Evolutionary conservation across 2,888 invertebrate genomes (phyloP), one percentile per base, ranked within the genome.

Genomic region (Carterocephalus palaemon): DNA sequence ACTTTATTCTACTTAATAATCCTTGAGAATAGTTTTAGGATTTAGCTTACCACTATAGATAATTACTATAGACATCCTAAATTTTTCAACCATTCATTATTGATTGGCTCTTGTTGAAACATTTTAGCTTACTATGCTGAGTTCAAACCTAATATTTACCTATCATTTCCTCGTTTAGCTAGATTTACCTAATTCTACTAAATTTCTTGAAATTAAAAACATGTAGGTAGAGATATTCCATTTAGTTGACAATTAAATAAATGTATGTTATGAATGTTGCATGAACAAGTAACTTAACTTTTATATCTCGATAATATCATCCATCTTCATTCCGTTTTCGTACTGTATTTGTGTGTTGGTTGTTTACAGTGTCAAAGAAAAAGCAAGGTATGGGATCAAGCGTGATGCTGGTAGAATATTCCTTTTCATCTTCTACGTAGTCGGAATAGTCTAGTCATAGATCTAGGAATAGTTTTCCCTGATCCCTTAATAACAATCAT

Each of bases 321-420:
- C 54, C 75, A 72, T 69, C 65, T 61, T 58, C 76, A 74, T 75
- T 63, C 62, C 43, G 69, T 75, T 76, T 75, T 75, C 79, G 80
- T 84, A 83, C 82, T 85, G 72, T 82, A 83, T 80, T 76, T 85
- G 70, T 84, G 75, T 86, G 80, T 89, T 89, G 89, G 88, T 89
- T 92, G 91, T 91, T 92, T 92, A 91, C 92, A 92, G 92, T 91
- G 90, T 90, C 92, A 91, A 92, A 92, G 92, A 92, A 92, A 92
- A 92, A 91, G 88, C 90, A 88, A 88, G 88, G 88, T 88, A 88
- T 86, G 85, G 85, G 84, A 85, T 82, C 83, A 84, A 82, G 70
- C 81, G 83, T 81, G 84, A 80, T 76, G 80, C 85, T 87, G 87
- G 86, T 88, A 87, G 86, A 85, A 79, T 84, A 85, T 84, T 79